phyloP scores from a whole-genome alignment of 2,888 invertebrate genomes.

The Lingula anatina region DNA sequence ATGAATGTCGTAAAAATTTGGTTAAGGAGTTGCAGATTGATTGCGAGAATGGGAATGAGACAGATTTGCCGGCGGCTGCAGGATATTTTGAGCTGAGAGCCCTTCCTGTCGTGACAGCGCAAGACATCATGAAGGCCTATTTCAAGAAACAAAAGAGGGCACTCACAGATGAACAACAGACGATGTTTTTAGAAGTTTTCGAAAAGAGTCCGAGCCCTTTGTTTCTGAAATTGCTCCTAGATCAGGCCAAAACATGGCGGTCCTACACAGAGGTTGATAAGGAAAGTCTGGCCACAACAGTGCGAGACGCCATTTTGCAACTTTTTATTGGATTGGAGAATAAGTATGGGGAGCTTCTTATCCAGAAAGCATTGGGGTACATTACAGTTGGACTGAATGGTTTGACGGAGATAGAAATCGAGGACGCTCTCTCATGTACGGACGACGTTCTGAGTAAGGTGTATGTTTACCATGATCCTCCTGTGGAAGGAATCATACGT shows the following conservation, averaged over 20 bases:
- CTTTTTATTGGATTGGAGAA: conserved; percentile 16
- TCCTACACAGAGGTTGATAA: conserved; percentile 11
- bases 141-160: conserved; percentile 4
- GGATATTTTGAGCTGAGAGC: conserved; percentile 9
- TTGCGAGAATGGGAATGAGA: not conserved
- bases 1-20: conserved; percentile 5
- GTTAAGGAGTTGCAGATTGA: not conserved
- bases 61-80: not conserved
- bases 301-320: conserved; percentile 13
- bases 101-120: conserved; percentile 8
- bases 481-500: conserved; percentile 36
- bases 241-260: conserved; percentile 13
- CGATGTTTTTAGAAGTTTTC: conserved; percentile 11
- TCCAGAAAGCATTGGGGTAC: conserved; percentile 16
- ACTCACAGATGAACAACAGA: conserved; percentile 10
- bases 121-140: conserved; percentile 10
- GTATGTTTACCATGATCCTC: conserved; percentile 45
- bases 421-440: conserved; percentile 19
- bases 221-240: conserved; percentile 20
- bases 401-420: conserved; percentile 17
- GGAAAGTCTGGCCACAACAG: conserved; percentile 4
- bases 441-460: conserved; percentile 29
- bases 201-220: conserved; percentile 12
- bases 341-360: conserved; percentile 15
- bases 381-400: conserved; percentile 18